Base-by-base conservation (phyloP, 2,888 invertebrate species). In the Pterobdella sp. region DNA sequence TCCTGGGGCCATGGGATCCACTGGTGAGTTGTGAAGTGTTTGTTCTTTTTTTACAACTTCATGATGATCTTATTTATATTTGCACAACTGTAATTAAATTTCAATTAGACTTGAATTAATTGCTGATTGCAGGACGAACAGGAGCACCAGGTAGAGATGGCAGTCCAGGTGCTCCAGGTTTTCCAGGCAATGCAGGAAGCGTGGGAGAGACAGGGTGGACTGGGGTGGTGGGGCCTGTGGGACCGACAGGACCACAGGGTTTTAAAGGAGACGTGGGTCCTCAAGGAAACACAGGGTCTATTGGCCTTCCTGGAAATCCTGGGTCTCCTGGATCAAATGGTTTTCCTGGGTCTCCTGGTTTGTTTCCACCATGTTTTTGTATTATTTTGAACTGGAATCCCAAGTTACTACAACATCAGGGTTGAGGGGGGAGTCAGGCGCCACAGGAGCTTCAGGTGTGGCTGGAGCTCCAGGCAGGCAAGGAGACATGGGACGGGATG, bases 341-440 rank as follows among this genome's bases (percentile, higher is more conserved):
- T 56, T 3, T 56, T 4, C 3, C n/a, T 3, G 60, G 60, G 7
- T n/a, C 7, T 7, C 60, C 60, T 18, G 60, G 60, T 56, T 4
- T 26, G n/a, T 26, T 18, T n/a, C n/a, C n/a, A n/a, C n/a, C n/a
- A n/a, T n/a, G n/a, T n/a, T n/a, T n/a, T n/a, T n/a, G n/a, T n/a
- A n/a, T n/a, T n/a, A n/a, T n/a, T n/a, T n/a, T n/a, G n/a, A n/a
- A n/a, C n/a, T n/a, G n/a, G 26, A 26, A 22, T 10, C 22, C 10
- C 18, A 26, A 14, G 64, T 14, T 14, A 18, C 64, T 26, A 42
- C 37, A 68, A 14, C 10, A 22, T 26, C 49, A 14, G 81, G 74
- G n/a, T 36, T 67, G 1, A 60, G 49, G n/a, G 76, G 75, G 34
- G 65, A 73, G 14, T 52, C 18, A 32, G 76, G 70, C 60, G 56